Conservation (phyloP, 2,797 vertebrate species). For the Momotus momota region DNA sequence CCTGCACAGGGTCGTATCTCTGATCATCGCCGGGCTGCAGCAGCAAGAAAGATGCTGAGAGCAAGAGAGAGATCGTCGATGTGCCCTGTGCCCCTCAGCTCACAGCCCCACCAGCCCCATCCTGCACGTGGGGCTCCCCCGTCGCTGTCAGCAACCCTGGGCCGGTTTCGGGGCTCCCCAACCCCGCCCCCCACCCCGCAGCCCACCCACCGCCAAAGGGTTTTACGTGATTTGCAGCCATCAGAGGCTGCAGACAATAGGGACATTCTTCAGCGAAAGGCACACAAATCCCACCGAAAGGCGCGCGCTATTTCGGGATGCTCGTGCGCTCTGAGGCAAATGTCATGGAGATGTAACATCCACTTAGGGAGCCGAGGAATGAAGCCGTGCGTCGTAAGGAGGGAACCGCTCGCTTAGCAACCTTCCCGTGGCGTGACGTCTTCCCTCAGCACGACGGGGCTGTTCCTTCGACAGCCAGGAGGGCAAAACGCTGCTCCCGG, state of each 20-base stretch:
- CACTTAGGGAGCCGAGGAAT: constrained; percentile 37
- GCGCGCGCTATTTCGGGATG: constrained; percentile 35
- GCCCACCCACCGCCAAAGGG: neutral
- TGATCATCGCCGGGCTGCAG: neutral
- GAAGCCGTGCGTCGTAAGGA: constrained; percentile 26
- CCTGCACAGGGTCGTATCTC: rapidly evolving
- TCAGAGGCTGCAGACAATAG: neutral
- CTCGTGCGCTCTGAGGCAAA: constrained; percentile 31
- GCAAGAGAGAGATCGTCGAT: rapidly evolving
- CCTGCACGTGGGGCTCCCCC: neutral
- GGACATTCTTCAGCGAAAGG: constrained; percentile 4
- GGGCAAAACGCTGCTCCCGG: neutral
- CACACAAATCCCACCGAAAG: neutral
- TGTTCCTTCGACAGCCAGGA: neutral
- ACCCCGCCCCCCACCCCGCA: neutral
- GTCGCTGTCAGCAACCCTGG: rapidly evolving
- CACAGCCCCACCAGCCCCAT: rapidly evolving
- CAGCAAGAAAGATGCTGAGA: neutral
- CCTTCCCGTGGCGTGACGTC: constrained; percentile 20
- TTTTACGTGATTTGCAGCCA: too few species aligned
- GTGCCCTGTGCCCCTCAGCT: rapidly evolving
- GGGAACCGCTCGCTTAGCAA: constrained; percentile 63
- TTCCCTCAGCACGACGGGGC: neutral
- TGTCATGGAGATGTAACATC: constrained; percentile 28
- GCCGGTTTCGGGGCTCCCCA: neutral